Evolutionary conservation across 2,113 vertebrate genomes (phyloP), one percentile per base, ranked within the genome.

Genomic region (Pachycephala philippinensis): DNA sequence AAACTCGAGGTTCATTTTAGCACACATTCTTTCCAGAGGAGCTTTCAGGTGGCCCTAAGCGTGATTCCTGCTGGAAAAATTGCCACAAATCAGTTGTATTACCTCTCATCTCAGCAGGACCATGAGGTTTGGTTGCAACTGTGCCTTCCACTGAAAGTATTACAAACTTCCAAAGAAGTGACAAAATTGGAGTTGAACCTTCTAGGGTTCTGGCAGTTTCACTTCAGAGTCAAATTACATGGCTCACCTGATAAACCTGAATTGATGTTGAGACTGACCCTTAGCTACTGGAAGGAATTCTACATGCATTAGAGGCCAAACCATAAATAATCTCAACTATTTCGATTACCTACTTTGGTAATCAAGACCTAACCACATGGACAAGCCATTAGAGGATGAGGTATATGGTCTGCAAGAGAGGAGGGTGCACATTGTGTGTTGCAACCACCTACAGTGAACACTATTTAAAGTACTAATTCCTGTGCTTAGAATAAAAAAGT

Each of bases 401-500:
- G 17, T 7, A 54, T 35, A 5, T n/a, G 56, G 17, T 33, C 33
- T 84, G 49, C 59, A 52, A 22, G 71, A 81, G 20, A 68, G 20
- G 22, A 66, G 44, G 12, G 28, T 30, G 30, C 9, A 81, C 31
- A 31, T 63, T 88, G 54, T 60, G 24, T 49, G 15, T 60, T 80
- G 40, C 76, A 83, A 28, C 42, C 61, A 90, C 80, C 88, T 71
- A 53, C 30, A 64, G 7, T 19, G 35, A 83, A 39, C 13, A 28
- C 69, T 87, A 96, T 88, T 96, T 94, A 84, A 90, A 86, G 76
- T 31, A 45, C 47, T 74, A 68, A 93, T 75, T 92, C 82, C 71
- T 75, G 44, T 53, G 53, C 93, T 95, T 84, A 90, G 59, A 96
- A 96, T 97, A 96, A 90, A 83, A 95, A 94, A 96, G 30, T 71